Percentiles rank a stretch among this genome's conserved stretches.
Evolutionary conservation across 2,888 invertebrate species (phyloP).

Genomic region (Rhingia campestris): DNA sequence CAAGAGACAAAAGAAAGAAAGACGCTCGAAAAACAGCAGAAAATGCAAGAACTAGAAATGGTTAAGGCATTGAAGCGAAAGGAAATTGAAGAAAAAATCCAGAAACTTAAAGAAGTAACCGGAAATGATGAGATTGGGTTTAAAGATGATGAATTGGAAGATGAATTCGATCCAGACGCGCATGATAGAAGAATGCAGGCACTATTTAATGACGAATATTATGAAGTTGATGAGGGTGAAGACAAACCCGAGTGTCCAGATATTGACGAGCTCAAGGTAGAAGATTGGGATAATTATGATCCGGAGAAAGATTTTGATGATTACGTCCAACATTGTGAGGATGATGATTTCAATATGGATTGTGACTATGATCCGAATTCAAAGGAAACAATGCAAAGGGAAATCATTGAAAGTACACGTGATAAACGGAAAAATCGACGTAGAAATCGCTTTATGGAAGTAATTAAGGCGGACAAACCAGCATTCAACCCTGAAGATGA

Average conservation of each 20-base stretch:
- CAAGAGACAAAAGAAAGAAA: slow-evolving; percentile 89
- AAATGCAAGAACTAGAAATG: slow-evolving; percentile 93
- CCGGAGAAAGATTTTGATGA: slow-evolving; percentile 85
- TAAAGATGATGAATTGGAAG: slow-evolving; percentile 91
- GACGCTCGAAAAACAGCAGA: slow-evolving; percentile 89
- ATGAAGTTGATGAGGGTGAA: slow-evolving; percentile 87
- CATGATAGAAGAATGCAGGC: slow-evolving; percentile 94
- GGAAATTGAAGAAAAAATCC: slow-evolving; percentile 95
- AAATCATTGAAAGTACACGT: slow-evolving; percentile 85
- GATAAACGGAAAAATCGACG: slow-evolving; percentile 86
- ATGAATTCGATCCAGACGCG: slow-evolving; percentile 94
- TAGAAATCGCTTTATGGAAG: slow-evolving; percentile 90
- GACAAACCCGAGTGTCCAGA: slow-evolving; percentile 94
- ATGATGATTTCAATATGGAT: slow-evolving; percentile 94
- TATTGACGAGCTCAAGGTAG: slow-evolving; percentile 85
- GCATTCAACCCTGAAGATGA: slow-evolving; percentile 90
- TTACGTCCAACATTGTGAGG: slow-evolving; percentile 87
- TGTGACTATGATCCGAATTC: slow-evolving; percentile 89
- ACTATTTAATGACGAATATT: slow-evolving; percentile 94
- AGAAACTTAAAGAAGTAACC: slow-evolving; percentile 92
- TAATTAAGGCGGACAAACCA: slow-evolving; percentile 90
- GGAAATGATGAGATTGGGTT: slow-evolving; percentile 87
- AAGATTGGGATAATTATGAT: slow-evolving; percentile 82
- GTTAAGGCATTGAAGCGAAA: slow-evolving; percentile 93
- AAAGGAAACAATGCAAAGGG: slow-evolving; percentile 84